Evolutionary conservation across 2,113 vertebrate genomes (phyloP).

Genomic region (Elephantulus edwardii): DNA sequence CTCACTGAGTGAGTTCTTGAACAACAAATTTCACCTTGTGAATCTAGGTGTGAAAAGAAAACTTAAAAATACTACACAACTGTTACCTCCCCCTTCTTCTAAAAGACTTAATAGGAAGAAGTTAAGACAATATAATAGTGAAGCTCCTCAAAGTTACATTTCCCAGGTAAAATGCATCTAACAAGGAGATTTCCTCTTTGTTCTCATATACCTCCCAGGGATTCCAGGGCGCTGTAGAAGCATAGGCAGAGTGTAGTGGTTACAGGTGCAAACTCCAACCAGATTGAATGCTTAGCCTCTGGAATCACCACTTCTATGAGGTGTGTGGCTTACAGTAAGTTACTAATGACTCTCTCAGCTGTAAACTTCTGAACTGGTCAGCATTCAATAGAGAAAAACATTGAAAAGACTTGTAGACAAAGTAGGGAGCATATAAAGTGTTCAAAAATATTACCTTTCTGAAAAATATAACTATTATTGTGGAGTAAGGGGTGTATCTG

Average conservation of each 20-base stretch:
- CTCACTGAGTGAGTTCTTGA: neutral
- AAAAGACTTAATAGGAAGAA: neutral
- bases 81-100: neutral
- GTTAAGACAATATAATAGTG: neutral
- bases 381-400: neutral
- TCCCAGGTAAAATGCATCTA: neutral
- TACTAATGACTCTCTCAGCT: neutral
- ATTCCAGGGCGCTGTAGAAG: neutral
- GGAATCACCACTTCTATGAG: neutral
- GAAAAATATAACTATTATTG: neutral
- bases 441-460: neutral
- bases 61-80: neutral
- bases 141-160: neutral
- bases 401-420: neutral
- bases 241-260: accelerated
- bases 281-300: no score
- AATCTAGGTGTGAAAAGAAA: no score
- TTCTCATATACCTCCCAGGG: neutral
- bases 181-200: neutral
- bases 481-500: no score
- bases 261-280: accelerated
- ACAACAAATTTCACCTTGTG: neutral
- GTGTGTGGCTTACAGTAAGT: neutral
- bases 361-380: neutral
- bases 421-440: neutral